Percentiles rank a stretch among this genome's conserved stretches.
These are phyloP conservation scores for Trachelus troglodyta DNA, from an alignment of 2,888 invertebrate genomes.

Conservation along the genomic window DNA sequence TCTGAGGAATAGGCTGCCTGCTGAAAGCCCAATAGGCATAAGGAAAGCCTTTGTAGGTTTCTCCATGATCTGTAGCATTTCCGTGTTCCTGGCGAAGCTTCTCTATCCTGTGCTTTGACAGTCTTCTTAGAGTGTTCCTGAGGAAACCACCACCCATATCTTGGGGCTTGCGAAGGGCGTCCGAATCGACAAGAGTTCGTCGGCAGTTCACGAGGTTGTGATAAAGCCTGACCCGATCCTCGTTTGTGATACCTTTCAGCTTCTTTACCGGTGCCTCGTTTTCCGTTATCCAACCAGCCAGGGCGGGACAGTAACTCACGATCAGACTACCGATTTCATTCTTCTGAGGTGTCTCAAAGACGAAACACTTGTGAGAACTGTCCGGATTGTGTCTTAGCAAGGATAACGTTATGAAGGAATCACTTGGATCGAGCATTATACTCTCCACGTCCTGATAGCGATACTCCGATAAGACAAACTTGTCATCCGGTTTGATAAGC, in stretches of 20 bases:
- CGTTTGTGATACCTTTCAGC: slow-evolving; percentile 81
- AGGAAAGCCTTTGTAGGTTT: slow-evolving; percentile 88
- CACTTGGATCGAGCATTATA: slow-evolving; percentile 90
- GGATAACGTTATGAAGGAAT: slow-evolving; percentile 91
- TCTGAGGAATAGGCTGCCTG: slow-evolving; percentile 82
- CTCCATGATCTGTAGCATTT: slow-evolving; percentile 75
- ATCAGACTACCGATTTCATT: slow-evolving; percentile 93
- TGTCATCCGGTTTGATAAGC: slow-evolving; percentile 91
- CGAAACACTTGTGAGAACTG: slow-evolving; percentile 86
- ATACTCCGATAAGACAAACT: slow-evolving; percentile 91
- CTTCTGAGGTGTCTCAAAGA: slow-evolving; percentile 90
- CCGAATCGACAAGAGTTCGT: slow-evolving; percentile 84
- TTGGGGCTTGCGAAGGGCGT: slow-evolving; percentile 83
- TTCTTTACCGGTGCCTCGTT: slow-evolving; percentile 75
- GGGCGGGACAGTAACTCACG: slow-evolving; percentile 88
- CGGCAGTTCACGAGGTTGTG: slow-evolving; percentile 88
- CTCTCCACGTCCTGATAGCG: slow-evolving; percentile 92
- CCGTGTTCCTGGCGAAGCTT: slow-evolving; percentile 78
- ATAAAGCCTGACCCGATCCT: slow-evolving; percentile 88
- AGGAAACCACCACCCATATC: slow-evolving; percentile 88
- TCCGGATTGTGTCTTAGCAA: slow-evolving; percentile 78
- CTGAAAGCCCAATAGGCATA: slow-evolving; percentile 93
- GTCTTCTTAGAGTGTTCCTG: slow-evolving; percentile 85
- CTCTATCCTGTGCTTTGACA: slow-evolving; percentile 87
- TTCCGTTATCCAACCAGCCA: slow-evolving; percentile 86